These are phyloP conservation scores for Acanthurus tractus DNA, from an alignment of 2,797 vertebrate species.

Conservation along the genomic window DNA sequence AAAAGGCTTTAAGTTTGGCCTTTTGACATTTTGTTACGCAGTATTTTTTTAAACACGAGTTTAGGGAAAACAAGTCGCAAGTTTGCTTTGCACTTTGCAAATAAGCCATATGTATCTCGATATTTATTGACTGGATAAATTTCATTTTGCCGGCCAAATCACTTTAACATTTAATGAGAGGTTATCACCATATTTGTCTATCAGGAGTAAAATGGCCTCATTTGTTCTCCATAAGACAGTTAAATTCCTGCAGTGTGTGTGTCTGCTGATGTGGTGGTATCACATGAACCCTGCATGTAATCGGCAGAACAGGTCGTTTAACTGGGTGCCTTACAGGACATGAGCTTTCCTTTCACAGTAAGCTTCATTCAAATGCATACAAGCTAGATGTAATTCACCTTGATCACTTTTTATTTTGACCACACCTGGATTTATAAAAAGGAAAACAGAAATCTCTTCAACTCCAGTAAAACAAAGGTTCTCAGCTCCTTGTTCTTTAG, in stretches of 20 bases:
- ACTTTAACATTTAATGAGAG: no score
- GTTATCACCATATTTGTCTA: no score
- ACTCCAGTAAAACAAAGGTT: neutral
- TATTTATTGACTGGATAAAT: no score
- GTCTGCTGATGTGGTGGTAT: neutral
- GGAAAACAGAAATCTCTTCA: neutral
- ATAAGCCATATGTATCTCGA: no score
- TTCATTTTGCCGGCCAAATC: no score
- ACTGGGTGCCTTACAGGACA: neutral
- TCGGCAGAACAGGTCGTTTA: neutral
- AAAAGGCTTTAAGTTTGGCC: no score
- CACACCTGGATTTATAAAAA: neutral
- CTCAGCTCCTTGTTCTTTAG: neutral
- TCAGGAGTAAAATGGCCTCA: no score
- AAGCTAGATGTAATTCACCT: neutral
- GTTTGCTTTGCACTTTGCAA: no score
- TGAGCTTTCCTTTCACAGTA: neutral
- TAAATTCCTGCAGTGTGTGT: neutral
- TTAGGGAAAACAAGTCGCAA: no score
- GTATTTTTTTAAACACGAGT: no score
- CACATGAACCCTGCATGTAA: neutral
- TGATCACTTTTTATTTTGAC: neutral
- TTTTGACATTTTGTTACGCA: no score
- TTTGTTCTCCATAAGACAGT: no score
- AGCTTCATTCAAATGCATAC: neutral